Evolutionary conservation across 2,113 vertebrate genomes (phyloP), one percentile per base, ranked within the genome.

Genomic region (Sterna hirundo): DNA sequence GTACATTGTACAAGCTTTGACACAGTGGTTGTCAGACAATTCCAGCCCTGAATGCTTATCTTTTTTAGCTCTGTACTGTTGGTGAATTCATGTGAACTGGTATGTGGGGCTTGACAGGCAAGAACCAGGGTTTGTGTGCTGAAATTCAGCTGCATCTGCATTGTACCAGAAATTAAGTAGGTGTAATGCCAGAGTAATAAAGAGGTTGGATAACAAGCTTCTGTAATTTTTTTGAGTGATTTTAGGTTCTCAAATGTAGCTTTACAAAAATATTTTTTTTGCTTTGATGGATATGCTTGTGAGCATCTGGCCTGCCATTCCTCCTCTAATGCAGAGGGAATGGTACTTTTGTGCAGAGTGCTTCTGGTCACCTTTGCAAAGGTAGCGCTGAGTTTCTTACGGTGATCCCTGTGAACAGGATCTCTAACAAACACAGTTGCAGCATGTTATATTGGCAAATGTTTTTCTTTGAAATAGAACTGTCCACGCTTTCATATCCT

Each of bases 261-360:
- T 72, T 93, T 86, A 62, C 8, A 36, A 44, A 82, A 26, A 14
- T 46, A 11, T 5, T 55, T 65, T 69, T 76, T 86, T 88, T 44
- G 26, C 44, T 86, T 86, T 90, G 88, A n/a, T 94, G 27, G 62
- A 38, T 30, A 1, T 69, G n/a, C 44, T 66, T 87, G 32, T 62
- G 60, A 94, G 32, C 34, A 78, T 76, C 52, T 93, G 95, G 88
- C 71, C 30, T 75, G 62, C 69, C 94, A 54, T 95, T 96, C 77
- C 64, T 90, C 74, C 71, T 91, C 55, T 93, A 85, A 93, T 65
- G 44, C 74, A 81, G 71, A 95, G 60, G 58, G 32, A 77, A 51
- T 76, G n/a, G 12, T 47, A 32, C 9, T 86, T 91, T 6, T 40
- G 30, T 49, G 54, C 29, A 76, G 52, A 65, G 27, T 64, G 76